Base-by-base conservation (phyloP, 2,888 invertebrate species). In the Nymphalis c-album region DNA sequence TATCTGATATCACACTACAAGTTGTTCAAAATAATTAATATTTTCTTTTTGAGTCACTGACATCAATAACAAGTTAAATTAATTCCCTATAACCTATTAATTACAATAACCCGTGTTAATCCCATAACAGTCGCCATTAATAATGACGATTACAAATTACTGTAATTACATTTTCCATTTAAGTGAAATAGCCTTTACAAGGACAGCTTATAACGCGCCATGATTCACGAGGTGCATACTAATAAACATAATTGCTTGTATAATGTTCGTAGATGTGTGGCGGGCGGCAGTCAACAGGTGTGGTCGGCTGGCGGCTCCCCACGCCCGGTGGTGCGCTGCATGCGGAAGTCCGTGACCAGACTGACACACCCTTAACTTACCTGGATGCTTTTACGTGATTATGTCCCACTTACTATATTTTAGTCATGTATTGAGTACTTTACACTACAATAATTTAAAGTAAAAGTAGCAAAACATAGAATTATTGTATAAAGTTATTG, bases 201-300 rank as follows among this genome's bases (percentile, higher is more conserved):
- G 47, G 46, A 1, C 45, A 20, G 45, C n/a, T 2, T 18, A 59
- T 45, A 50, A 16, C 45, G 51, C 51, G 60, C 60, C 60, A 53
- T 60, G 51, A 65, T 65, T 53, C 53, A 65, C 53, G 31, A 60
- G 45, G 47, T 61, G 60, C 59, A 47, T 10, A 50, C 46, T 45
- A 70, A 64, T 67, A 57, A 40, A 64, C 53, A 45, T 67, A 70
- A 70, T 53, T 60, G 64, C 55, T 67, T 67, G 61, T 61, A 63
- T 63, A 64, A 69, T 40, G 67, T 40, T 10, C 10, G 40, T 40
- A 40, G 40, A 40, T 40, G 40, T 40, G 40, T 67, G 60, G 67
- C 57, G 51, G 35, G 31, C 31, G 18, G 26, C 17, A 50, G 47
- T 50, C 67, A 61, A 68, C 70, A 65, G 71, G 73, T 71, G 68